phyloP scores from a whole-genome alignment of 2,113 vertebrate species.

The Catagonus wagneri region DNA sequence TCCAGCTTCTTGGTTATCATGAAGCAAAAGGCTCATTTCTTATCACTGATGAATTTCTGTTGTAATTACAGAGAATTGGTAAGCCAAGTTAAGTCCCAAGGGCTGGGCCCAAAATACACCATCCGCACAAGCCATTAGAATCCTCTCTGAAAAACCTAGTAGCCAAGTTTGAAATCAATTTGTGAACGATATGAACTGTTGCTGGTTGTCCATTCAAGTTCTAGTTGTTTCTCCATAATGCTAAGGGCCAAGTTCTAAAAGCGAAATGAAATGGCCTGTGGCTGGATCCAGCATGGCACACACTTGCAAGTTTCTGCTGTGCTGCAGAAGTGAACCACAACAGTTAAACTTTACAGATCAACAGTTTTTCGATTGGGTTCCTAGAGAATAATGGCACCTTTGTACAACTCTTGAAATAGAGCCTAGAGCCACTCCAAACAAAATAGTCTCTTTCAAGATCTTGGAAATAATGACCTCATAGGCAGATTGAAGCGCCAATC shows the following conservation, averaged over 20 bases:
- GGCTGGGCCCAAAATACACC: conserved; percentile 7
- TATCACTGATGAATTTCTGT: conserved; percentile 50
- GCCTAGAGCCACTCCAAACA: conserved; percentile 80
- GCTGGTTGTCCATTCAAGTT: conserved; percentile 26
- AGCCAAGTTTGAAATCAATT: conserved; percentile 40
- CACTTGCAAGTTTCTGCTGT: conserved; percentile 53
- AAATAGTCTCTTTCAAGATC: conserved; percentile 86
- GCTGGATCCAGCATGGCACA: conserved; percentile 23
- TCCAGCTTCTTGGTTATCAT: conserved; percentile 7
- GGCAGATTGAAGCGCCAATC: conserved; percentile 84
- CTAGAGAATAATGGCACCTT: conserved; percentile 85
- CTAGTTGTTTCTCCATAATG: not conserved
- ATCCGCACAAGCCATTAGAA: conserved; percentile 24
- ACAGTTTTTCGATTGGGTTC: conserved; percentile 50
- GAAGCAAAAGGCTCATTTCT: conserved; percentile 19
- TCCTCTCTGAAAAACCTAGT: conserved; percentile 34
- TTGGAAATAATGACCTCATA: conserved; percentile 88
- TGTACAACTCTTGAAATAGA: conserved; percentile 85
- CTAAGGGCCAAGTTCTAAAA: conserved; percentile 40
- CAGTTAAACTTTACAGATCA: conserved; percentile 67
- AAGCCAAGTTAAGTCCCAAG: conserved; percentile 34
- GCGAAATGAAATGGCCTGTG: conserved; percentile 43
- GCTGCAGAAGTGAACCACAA: conserved; percentile 72
- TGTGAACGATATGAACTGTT: conserved; percentile 55
- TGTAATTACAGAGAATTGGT: conserved; percentile 27